phyloP scores from a whole-genome alignment of 1,140 invertebrate genomes.

The Drosophila elegans region DNA sequence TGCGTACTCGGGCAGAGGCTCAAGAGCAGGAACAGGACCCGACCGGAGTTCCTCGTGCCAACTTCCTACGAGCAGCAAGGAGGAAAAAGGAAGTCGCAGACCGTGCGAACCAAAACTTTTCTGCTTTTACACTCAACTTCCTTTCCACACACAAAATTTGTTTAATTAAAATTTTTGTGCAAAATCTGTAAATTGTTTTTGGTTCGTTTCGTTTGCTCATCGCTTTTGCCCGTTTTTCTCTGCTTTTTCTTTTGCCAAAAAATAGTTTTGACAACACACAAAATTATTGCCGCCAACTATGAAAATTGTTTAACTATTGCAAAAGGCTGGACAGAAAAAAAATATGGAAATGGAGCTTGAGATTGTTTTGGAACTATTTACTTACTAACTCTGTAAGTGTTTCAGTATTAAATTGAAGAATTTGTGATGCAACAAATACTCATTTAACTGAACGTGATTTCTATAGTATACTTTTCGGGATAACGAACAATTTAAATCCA shows the following conservation, averaged over 20 bases:
- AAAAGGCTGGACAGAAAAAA: background rate
- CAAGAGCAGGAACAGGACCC: slow-evolving; percentile 24
- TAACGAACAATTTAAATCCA: too few relatives aligned
- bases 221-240: slow-evolving; percentile 11
- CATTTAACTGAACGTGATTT: too few relatives aligned
- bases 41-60: slow-evolving; percentile 60
- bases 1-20: slow-evolving; percentile 41
- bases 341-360: slow-evolving; percentile 8
- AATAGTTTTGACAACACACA: slow-evolving; percentile 54
- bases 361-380: slow-evolving; percentile 7
- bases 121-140: slow-evolving; percentile 64
- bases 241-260: slow-evolving; percentile 16
- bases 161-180: slow-evolving; percentile 82
- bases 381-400: background rate
- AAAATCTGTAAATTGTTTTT: slow-evolving; percentile 82
- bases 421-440: too few relatives aligned
- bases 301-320: slow-evolving; percentile 39
- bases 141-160: slow-evolving; percentile 76
- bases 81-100: slow-evolving; percentile 68
- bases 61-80: slow-evolving; percentile 64
- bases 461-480: too few relatives aligned
- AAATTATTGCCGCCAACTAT: slow-evolving; percentile 48
- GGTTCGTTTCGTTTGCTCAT: slow-evolving; percentile 66
- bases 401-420: background rate
- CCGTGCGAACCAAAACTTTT: slow-evolving; percentile 66